These are phyloP conservation scores for Clitarchus hookeri DNA, from an alignment of 2,888 invertebrate genomes.

Conservation along the genomic window DNA sequence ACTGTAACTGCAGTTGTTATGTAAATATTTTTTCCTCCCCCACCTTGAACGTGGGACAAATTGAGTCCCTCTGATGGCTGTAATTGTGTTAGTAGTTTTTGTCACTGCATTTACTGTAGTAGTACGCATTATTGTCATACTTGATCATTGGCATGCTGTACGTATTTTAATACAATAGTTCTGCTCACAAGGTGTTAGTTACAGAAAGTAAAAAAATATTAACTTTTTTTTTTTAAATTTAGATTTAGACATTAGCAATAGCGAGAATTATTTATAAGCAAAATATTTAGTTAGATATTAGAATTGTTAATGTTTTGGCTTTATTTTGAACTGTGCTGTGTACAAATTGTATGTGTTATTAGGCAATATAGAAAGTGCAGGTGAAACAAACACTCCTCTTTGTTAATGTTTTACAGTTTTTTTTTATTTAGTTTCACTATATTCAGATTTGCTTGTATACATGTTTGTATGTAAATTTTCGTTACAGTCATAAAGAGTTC, in stretches of 20 bases:
- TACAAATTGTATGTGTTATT: neutral
- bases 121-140: neutral
- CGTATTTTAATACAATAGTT: neutral
- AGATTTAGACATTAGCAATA: neutral
- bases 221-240: neutral
- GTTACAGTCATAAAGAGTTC: neutral
- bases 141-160: neutral
- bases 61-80: neutral
- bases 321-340: neutral
- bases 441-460: neutral
- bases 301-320: neutral
- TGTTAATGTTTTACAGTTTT: neutral
- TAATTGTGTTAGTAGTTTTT: neutral
- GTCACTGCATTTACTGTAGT: neutral
- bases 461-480: neutral
- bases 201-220: neutral
- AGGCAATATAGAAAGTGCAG: neutral
- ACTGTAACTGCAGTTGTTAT: neutral
- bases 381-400: neutral
- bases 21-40: neutral
- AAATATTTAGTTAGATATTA: neutral
- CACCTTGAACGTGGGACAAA: neutral
- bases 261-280: neutral
- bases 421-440: neutral
- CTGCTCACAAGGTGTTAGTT: neutral